Percentiles rank a stretch among this genome's conserved stretches.
These are phyloP conservation scores for Episyrphus balteatus DNA, from an alignment of 1,140 invertebrate species.

Conservation along the genomic window DNA sequence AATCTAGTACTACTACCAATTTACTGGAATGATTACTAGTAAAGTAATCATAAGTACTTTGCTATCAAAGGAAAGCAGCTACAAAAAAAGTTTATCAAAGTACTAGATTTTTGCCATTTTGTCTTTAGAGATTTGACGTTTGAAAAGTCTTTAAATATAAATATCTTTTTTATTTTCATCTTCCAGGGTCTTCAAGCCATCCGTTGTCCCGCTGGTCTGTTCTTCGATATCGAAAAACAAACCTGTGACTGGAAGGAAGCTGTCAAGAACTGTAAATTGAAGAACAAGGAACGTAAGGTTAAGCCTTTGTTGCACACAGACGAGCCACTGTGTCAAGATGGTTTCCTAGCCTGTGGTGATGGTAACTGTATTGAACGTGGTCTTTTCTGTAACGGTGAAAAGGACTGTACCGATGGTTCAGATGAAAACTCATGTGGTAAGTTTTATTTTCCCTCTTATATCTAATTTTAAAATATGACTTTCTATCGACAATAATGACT, in stretches of 20 bases:
- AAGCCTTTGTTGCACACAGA: constrained; percentile 83
- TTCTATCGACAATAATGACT: too few relatives aligned
- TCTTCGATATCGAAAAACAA: constrained; percentile 92
- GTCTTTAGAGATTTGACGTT: too few relatives aligned
- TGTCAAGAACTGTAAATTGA: constrained; percentile 86
- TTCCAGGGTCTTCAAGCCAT: constrained; percentile 79
- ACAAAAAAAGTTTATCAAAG: too few relatives aligned
- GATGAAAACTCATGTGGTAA: constrained; percentile 87
- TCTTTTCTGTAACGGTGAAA: constrained; percentile 88
- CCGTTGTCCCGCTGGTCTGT: constrained; percentile 82
- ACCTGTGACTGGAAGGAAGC: constrained; percentile 92
- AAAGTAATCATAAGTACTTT: too few relatives aligned
- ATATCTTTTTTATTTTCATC: constrained; percentile 3
- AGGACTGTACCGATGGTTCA: constrained; percentile 79
- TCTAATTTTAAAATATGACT: not conserved
- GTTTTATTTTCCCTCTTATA: constrained; percentile 27
- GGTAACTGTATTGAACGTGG: constrained; percentile 76
- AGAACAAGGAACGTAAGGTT: constrained; percentile 80
- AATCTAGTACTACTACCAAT: too few relatives aligned
- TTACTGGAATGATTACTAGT: too few relatives aligned
- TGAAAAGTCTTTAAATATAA: too few relatives aligned
- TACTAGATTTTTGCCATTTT: too few relatives aligned
- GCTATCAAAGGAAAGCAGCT: too few relatives aligned
- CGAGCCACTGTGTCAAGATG: constrained; percentile 81
- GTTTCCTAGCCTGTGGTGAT: constrained; percentile 77